Percentiles rank a stretch among this genome's conserved stretches.
These are phyloP conservation scores for Zhengitettix transpicula DNA, from an alignment of 2,888 invertebrate species.

Conservation along the genomic window DNA sequence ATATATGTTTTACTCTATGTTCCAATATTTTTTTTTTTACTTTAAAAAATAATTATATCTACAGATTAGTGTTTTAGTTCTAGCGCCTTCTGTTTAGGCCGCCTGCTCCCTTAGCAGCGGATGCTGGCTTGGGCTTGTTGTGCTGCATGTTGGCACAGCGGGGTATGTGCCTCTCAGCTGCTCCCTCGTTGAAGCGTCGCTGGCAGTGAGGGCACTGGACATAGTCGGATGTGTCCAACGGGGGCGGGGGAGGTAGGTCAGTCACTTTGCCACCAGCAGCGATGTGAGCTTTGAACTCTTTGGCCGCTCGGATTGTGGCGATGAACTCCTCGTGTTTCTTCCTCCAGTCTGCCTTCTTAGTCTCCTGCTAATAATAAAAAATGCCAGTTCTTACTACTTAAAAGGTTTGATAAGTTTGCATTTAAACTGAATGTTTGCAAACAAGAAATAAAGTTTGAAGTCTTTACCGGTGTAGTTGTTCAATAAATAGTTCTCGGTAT, in stretches of 20 bases:
- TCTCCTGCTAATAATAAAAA: conserved; percentile 3
- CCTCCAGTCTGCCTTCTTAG: conserved; percentile 63
- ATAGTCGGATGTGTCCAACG: conserved; percentile 78
- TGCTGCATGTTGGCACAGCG: conserved; percentile 71
- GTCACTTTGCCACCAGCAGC: conserved; percentile 72
- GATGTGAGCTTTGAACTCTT: conserved; percentile 61
- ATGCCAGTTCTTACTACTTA: neutral
- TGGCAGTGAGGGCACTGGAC: conserved; percentile 77
- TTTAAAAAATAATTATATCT: neutral
- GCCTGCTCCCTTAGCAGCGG: neutral
- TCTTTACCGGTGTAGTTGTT: no score
- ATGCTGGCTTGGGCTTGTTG: conserved; percentile 46
- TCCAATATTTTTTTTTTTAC: neutral
- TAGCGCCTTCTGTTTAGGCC: neutral
- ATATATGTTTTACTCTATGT: neutral
- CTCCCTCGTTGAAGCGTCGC: conserved; percentile 66
- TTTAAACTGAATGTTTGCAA: neutral
- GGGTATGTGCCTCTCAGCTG: conserved; percentile 83
- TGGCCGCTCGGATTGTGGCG: conserved; percentile 75
- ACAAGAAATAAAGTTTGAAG: neutral
- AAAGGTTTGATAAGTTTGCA: neutral
- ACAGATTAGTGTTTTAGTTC: neutral
- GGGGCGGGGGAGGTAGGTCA: conserved; percentile 80
- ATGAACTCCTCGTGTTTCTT: conserved; percentile 90
- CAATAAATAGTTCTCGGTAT: no score